Conservation (phyloP, 2,888 invertebrate species). For the Phaedon cochleariae region DNA sequence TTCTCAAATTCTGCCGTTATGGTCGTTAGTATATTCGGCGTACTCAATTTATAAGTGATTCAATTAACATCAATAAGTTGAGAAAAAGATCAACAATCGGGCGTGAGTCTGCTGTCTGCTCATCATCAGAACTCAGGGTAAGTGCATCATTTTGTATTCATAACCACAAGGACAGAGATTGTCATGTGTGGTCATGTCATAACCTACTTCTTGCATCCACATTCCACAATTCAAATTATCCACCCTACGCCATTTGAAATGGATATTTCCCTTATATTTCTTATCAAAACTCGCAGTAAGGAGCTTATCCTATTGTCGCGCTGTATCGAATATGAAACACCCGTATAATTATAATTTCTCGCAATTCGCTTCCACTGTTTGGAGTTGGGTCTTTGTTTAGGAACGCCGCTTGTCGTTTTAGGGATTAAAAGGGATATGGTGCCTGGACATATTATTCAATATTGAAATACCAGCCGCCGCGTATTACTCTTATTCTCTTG, state of each 20-base stretch:
- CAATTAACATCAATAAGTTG: no score
- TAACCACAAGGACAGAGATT: no score
- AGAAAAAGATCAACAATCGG: no score
- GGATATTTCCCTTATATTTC: slow-evolving; percentile 47
- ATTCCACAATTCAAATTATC: no score
- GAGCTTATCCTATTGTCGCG: slow-evolving; percentile 48
- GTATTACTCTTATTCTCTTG: neutral
- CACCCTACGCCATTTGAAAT: slow-evolving; percentile 33
- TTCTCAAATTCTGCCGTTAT: no score
- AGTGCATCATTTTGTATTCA: no score
- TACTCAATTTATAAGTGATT: no score
- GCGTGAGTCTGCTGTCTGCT: no score
- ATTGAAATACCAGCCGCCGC: neutral
- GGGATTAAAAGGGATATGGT: slow-evolving; percentile 49
- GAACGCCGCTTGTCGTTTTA: slow-evolving; percentile 36
- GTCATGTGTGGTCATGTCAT: no score
- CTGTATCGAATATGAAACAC: slow-evolving; percentile 51
- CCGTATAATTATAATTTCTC: slow-evolving; percentile 45
- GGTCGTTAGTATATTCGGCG: no score
- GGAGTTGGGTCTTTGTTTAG: slow-evolving; percentile 40
- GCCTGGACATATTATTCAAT: slow-evolving; percentile 33
- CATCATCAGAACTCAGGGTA: no score
- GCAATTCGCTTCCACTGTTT: slow-evolving; percentile 45
- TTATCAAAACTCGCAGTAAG: slow-evolving; percentile 44
- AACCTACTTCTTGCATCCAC: no score